Evolutionary conservation across 2,113 vertebrate genomes (phyloP).

Genomic region (Rhabdomys dilectus): DNA sequence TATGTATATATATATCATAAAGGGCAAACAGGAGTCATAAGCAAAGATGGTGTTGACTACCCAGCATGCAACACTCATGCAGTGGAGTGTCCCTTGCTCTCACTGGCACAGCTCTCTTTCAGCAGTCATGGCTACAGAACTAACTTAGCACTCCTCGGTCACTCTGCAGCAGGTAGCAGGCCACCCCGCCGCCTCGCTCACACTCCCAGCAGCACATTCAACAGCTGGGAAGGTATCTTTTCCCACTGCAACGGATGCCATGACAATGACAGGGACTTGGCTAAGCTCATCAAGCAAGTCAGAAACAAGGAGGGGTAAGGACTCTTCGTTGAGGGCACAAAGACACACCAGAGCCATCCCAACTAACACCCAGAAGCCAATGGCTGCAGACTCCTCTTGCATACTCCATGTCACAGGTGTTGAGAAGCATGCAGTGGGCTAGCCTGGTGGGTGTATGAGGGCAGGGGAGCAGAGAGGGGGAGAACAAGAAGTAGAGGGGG

Average conservation of each 20-base stretch:
- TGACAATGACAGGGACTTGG: neutral
- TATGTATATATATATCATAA: no score
- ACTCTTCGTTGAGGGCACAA: neutral
- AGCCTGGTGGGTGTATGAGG: neutral
- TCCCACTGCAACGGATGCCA: neutral
- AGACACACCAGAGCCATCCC: neutral
- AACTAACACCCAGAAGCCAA: neutral
- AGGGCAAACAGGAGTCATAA: neutral
- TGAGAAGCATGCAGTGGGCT: neutral
- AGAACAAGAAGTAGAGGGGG: neutral
- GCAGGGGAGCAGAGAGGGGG: neutral
- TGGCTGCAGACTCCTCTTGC: neutral
- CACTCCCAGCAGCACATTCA: accelerated
- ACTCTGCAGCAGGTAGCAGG: neutral
- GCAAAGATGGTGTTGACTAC: neutral
- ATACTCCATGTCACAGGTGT: neutral
- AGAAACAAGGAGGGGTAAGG: conserved; percentile 10
- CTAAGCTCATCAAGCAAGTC: neutral
- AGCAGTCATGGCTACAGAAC: neutral
- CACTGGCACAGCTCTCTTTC: neutral
- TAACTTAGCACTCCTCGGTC: neutral
- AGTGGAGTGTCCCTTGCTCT: neutral
- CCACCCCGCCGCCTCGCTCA: neutral
- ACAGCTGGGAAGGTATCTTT: accelerated
- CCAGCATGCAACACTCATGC: neutral